Base-by-base conservation (phyloP, 2,888 invertebrate species). In the Coecobrya sp. region DNA sequence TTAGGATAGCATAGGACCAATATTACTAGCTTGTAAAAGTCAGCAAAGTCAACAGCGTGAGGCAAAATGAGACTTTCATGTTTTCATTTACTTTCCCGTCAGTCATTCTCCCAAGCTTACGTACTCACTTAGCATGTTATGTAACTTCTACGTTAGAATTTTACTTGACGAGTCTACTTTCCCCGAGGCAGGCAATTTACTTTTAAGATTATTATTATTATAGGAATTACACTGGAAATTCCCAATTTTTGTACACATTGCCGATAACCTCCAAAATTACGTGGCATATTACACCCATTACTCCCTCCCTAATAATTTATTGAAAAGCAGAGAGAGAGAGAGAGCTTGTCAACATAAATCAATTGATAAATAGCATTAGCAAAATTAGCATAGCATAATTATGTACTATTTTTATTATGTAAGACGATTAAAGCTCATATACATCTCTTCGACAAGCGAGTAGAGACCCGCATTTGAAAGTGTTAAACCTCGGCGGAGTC, bases 371-470 rank as follows among this genome's bases (percentile, higher is more conserved):
- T 36, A 36, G 36, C 36, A 36, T 36, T 36, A 36, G 36, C 36
- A 36, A 36, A n/a, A 36, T 36, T 36, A 36, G 36, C 36, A 36
- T 36, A 36, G 36, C 36, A 36, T 36, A 36, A 36, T 36, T 4
- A 4, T 36, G 7, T 36, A 36, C 2, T 5, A 19, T 11, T 62
- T 62, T 62, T 70, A 2, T 16, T 16, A 13, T n/a, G n/a, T n/a
- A 70, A 70, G n/a, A 70, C 8, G 7, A 88, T 94, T 86, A 95
- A 89, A 95, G 94, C 93, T 95, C 94, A 87, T 95, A 95, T 55
- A 95, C 94, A 92, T 95, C 95, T 65, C 95, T 88, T 89, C 94
- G 93, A 85, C 93, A 93, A 89, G 89, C 91, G 91, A 93, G 93
- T 27, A 94, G 89, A 55, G 94, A 93, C 36, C 94, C 93, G 89